A percentile compares a stretch with the other conserved stretches of the same genome.
These are phyloP conservation scores for Apamea crenata DNA, from an alignment of 2,888 invertebrate genomes.

Conservation along the genomic window DNA sequence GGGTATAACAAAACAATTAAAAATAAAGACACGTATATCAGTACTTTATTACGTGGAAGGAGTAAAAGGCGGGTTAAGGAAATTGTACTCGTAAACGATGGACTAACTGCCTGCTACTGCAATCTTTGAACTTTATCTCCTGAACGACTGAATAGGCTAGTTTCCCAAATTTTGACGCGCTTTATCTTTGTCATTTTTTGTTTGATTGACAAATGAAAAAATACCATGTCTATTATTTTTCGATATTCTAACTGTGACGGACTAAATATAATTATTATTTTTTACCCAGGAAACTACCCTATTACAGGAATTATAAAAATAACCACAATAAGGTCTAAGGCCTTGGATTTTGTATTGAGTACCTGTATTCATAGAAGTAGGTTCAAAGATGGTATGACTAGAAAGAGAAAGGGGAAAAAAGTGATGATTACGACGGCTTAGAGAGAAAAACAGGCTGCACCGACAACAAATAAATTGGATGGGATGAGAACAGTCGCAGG, in stretches of 20 bases:
- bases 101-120: neutral
- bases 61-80: slow-evolving; percentile 29
- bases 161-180: too few relatives aligned
- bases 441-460: neutral
- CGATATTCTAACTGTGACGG: too few relatives aligned
- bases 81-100: slow-evolving; percentile 35
- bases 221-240: too few relatives aligned
- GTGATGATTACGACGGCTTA: neutral
- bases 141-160: neutral
- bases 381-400: neutral
- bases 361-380: neutral
- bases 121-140: slow-evolving; percentile 12
- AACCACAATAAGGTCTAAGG: neutral
- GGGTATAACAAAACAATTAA: slow-evolving; percentile 13
- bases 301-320: neutral
- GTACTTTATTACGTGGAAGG: slow-evolving; percentile 12
- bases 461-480: too few relatives aligned
- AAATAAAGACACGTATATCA: slow-evolving; percentile 1
- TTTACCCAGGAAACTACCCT: too few relatives aligned
- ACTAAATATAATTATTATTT: too few relatives aligned
- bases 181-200: too few relatives aligned
- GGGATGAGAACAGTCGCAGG: neutral
- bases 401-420: neutral
- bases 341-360: neutral
- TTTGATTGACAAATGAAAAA: too few relatives aligned